Evolutionary conservation across 1,140 invertebrate species (phyloP).

Genomic region (Brachionus paranguensis): DNA sequence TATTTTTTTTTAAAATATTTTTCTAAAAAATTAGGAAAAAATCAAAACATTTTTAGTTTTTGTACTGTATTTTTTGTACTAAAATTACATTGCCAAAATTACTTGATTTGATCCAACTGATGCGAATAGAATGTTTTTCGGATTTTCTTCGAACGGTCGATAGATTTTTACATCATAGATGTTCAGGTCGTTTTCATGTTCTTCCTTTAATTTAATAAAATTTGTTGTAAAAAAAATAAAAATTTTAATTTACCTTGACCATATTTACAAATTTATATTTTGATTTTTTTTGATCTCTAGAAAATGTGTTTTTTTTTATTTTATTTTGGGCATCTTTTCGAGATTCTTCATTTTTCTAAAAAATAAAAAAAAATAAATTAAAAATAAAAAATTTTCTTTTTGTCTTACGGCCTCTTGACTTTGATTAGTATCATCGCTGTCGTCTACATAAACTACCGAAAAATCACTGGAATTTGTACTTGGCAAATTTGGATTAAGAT

Average conservation of each 20-base stretch:
- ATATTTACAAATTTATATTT: slow-evolving; percentile 17
- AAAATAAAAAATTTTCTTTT: background rate
- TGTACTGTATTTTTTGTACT: too few species aligned
- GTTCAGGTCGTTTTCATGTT: background rate
- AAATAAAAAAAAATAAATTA: background rate
- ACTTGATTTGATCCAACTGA: background rate
- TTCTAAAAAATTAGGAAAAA: too few species aligned
- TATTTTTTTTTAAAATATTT: too few species aligned
- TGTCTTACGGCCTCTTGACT: background rate
- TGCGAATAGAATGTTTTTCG: background rate
- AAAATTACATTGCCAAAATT: background rate
- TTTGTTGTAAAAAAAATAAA: background rate
- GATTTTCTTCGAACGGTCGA: background rate
- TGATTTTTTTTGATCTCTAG: background rate
- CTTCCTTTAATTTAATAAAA: background rate
- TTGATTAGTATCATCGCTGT: background rate
- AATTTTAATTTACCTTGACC: background rate
- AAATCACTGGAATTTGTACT: slow-evolving; percentile 19
- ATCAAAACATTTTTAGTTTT: too few species aligned
- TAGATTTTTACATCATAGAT: slow-evolving; percentile 21
- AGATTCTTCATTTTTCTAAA: background rate
- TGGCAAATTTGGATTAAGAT: background rate
- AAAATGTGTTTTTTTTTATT: background rate
- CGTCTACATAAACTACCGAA: slow-evolving; percentile 13
- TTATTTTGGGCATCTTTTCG: too few species aligned